Percentiles rank a stretch among this genome's conserved stretches.
Evolutionary conservation across 2,113 vertebrate species (phyloP).

Genomic region (Rostratula benghalensis): DNA sequence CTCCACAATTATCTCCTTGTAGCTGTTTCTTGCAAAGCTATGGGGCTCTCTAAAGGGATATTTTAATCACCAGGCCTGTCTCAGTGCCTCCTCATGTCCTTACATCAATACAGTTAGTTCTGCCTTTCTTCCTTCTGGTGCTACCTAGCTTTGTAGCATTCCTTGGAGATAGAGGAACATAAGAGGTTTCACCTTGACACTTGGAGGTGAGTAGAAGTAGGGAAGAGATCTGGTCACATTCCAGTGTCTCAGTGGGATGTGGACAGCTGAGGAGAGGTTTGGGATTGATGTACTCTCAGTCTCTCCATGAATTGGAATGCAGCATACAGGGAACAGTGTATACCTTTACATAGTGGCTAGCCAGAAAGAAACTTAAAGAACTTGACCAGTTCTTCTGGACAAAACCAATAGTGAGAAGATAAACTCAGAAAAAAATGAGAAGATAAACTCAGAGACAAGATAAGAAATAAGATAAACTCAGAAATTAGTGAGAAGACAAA

Average conservation of each 20-base stretch:
- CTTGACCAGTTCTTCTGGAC: neutral
- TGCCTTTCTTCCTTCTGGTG: neutral
- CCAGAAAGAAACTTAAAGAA: neutral
- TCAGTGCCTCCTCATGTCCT: neutral
- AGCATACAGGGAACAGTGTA: fast-evolving
- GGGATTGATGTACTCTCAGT: neutral
- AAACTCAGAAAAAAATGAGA: neutral
- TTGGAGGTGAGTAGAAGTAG: neutral
- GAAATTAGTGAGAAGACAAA: neutral
- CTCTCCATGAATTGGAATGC: neutral
- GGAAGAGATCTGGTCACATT: neutral
- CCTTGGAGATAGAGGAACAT: neutral
- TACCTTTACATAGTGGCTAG: neutral
- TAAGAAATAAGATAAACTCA: neutral
- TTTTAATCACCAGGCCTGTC: neutral
- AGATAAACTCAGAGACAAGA: neutral
- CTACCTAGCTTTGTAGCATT: neutral
- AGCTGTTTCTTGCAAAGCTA: neutral
- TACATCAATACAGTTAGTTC: neutral
- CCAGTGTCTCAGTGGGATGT: neutral
- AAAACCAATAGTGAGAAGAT: neutral
- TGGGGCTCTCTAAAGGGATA: neutral
- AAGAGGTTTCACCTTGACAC: neutral
- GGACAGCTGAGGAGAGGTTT: neutral
- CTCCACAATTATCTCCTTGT: neutral